phyloP scores from a whole-genome alignment of 2,113 vertebrate genomes.

The Rynchops niger region DNA sequence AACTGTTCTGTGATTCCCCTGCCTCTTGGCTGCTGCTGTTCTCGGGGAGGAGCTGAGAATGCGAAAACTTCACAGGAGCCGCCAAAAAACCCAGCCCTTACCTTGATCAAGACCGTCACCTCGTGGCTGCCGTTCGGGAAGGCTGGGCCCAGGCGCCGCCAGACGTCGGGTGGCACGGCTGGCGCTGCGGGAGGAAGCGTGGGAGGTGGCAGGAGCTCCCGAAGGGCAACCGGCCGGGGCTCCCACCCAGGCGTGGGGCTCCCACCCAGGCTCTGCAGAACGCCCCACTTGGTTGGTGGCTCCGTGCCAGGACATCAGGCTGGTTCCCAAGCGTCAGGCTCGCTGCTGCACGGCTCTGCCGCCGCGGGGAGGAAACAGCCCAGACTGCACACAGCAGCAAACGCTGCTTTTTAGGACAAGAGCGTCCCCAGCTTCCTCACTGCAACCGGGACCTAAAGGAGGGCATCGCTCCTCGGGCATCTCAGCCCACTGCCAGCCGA shows the following conservation, averaged over 20 bases:
- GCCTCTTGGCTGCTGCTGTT: background rate
- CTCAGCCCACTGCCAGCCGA: background rate
- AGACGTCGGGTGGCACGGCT: background rate
- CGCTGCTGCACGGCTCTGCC: background rate
- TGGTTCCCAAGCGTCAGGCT: background rate
- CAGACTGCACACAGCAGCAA: accelerated
- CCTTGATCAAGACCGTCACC: conserved; percentile 67
- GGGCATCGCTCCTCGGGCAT: accelerated
- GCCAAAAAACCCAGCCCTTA: background rate
- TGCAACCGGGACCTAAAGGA: accelerated
- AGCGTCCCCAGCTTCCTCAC: accelerated
- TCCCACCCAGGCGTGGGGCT: background rate
- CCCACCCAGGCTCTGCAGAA: accelerated
- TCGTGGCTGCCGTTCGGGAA: conserved; percentile 26
- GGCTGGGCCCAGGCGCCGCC: conserved; percentile 29
- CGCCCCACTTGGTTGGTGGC: accelerated
- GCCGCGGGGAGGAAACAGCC: background rate
- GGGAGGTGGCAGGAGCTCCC: accelerated
- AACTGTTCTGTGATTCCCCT: background rate
- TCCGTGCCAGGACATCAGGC: accelerated
- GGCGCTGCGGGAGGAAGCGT: background rate
- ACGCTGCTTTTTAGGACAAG: background rate
- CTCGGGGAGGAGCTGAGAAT: background rate
- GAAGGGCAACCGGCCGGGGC: accelerated
- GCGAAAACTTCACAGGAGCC: accelerated